phyloP scores from a whole-genome alignment of 2,113 vertebrate genomes.

The Odocoileus hemionus region DNA sequence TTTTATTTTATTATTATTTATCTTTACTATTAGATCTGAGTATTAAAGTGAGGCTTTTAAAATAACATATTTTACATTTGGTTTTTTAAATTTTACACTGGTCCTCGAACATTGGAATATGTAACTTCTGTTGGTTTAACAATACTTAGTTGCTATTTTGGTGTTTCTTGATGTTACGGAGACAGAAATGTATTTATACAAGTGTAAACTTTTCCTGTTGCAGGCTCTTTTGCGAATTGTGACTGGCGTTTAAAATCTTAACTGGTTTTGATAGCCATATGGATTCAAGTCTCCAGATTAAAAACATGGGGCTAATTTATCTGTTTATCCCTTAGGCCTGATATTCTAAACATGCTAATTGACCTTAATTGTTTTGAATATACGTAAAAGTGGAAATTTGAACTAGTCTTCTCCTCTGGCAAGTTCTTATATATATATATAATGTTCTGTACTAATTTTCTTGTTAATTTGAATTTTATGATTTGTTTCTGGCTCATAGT shows the following conservation, averaged over 20 bases:
- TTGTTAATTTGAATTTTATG: not conserved
- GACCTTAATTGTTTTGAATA: not conserved
- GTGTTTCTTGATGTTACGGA: conserved; percentile 5
- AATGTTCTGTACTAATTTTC: not conserved
- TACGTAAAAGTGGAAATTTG: not conserved
- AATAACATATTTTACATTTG: not conserved
- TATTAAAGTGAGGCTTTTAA: not conserved
- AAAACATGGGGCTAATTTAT: not conserved
- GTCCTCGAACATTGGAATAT: not conserved
- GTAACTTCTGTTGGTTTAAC: not conserved
- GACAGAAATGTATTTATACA: not conserved
- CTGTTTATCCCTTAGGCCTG: not conserved
- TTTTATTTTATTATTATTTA: not conserved
- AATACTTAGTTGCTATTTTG: conserved; percentile 15
- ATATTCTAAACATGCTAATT: not conserved
- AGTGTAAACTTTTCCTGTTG: not conserved
- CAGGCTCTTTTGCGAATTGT: not conserved
- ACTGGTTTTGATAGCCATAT: not conserved
- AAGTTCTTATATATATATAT: not conserved
- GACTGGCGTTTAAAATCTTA: conserved; percentile 27
- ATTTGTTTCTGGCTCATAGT: not conserved
- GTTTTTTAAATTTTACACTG: not conserved
- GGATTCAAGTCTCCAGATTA: not conserved
- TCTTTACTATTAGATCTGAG: not conserved
- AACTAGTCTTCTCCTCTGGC: not conserved